Evolutionary conservation across 1,140 invertebrate species (phyloP), one percentile per base, ranked within the genome.

Genomic region (Dendroctonus ponderosae): DNA sequence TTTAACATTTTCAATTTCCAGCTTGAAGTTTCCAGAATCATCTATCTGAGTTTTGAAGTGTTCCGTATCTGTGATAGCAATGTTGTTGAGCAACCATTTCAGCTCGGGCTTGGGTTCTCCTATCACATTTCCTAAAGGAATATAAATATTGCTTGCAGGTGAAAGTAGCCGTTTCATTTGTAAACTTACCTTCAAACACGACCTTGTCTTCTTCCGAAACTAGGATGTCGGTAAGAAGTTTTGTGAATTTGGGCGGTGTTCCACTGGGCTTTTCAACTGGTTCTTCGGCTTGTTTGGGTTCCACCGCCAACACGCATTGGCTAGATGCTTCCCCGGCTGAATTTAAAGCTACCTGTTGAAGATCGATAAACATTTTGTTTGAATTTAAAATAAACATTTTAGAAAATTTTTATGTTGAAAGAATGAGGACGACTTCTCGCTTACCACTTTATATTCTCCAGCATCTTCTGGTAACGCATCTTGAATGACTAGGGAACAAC

Each of bases 261-360:
- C 81, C 82, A 56, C 69, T 58, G 51, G 76, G 74, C 51, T 76
- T 71, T 51, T 76, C 71, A 44, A 75, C 43, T 72, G 79, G 74
- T 56, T 79, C 70, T 50, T 80, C 76, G 62, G 58, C n/a, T 39
- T 71, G 61, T 67, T 74, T 71, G 0, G 81, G 78, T 5, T 77
- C 79, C 0, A 82, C 79, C 56, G 81, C 84, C 14, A 94, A 80
- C 7, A 80, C 80, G 71, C 91, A 92, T 66, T 85, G 82, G 72
- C 90, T 92, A 0, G 86, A 89, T 11, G 88, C 87, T 78, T 91
- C 89, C 48, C 91, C 92, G 7, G 86, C 87, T 40, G 87, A 87
- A 81, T 93, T 93, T 54, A 90, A 85, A 41, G 91, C 91, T 38
- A 91, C 64, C 64, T 66, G 42, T 9, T 46, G 9, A 11, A 46